Evolutionary conservation across 2,797 vertebrate species (phyloP).

Genomic region (Urosaurus nigricauda): DNA sequence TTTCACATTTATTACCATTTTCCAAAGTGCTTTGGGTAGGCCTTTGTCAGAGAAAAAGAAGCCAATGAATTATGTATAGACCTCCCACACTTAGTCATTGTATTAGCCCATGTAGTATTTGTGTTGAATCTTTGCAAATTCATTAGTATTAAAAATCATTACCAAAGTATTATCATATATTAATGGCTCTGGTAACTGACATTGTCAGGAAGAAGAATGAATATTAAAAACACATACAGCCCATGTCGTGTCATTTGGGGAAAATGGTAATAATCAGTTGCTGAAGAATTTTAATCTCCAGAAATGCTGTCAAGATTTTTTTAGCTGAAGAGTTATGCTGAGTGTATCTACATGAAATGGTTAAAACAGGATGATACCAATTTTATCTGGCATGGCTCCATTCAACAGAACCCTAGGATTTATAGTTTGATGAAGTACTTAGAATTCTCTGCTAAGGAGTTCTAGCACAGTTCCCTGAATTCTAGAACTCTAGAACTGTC

Average conservation of each 20-base stretch:
- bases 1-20: constrained; percentile 65
- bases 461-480: no score
- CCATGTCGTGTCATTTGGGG: neutral
- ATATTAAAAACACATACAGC: constrained; percentile 18
- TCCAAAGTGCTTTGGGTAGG: constrained; percentile 69
- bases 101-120: constrained; percentile 69
- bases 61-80: constrained; percentile 70
- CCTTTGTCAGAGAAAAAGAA: constrained; percentile 57
- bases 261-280: constrained; percentile 24
- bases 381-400: no score
- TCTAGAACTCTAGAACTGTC: no score
- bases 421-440: constrained; percentile 4
- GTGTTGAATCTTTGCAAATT: constrained; percentile 67
- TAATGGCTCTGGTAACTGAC: constrained; percentile 65
- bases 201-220: constrained; percentile 32
- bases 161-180: constrained; percentile 67
- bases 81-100: constrained; percentile 61
- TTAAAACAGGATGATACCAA: no score
- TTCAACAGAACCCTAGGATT: neutral
- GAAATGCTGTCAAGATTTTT: constrained; percentile 30
- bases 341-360: no score
- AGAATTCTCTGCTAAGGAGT: no score
- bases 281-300: constrained; percentile 29
- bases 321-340: neutral
- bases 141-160: constrained; percentile 39